Evolutionary conservation across 2,888 invertebrate species (phyloP), one percentile per base, ranked within the genome.

Genomic region (Caenorhabditis imperialis): DNA sequence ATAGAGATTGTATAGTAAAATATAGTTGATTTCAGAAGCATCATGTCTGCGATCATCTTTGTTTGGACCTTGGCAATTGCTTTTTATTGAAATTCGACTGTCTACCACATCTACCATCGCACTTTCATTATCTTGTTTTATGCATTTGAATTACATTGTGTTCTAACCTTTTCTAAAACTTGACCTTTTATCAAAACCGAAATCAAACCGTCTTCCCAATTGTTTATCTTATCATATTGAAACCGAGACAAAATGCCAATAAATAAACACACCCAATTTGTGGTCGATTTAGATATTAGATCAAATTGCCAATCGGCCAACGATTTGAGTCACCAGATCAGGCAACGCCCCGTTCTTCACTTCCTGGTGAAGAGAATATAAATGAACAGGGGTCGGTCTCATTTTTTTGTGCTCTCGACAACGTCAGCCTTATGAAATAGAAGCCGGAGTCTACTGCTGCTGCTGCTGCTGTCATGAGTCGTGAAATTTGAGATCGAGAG

Each of bases 191-290:
- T n/a, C n/a, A n/a, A n/a, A n/a, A n/a, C n/a, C n/a, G n/a, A n/a
- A n/a, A n/a, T n/a, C n/a, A n/a, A n/a, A n/a, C n/a, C n/a, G n/a
- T 50, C 48, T 23, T 3, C 20, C 33, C 18, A 48, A 50, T 50
- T 50, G 50, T 50, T 50, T 50, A 54, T 63, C 54, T 54, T 47
- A 63, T 63, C 63, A 63, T 35, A 63, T 63, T 48, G 54, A 55
- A 44, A 42, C 30, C 44, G 54, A 63, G n/a, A n/a, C n/a, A n/a
- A n/a, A n/a, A n/a, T n/a, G n/a, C n/a, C n/a, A n/a, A n/a, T n/a
- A 63, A 63, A 63, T 54, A 63, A 63, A 63, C 63, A 63, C 63
- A 47, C 63, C 62, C 62, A 62, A 37, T 23, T 37, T 38, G n/a
- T 40, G 33, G 18, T 25, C n/a, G n/a, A n/a, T n/a, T n/a, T n/a